A percentile compares a stretch with the other conserved stretches of the same genome.
Evolutionary conservation across 2,797 vertebrate genomes (phyloP).

Genomic region (Triplophysa yarkandensis): DNA sequence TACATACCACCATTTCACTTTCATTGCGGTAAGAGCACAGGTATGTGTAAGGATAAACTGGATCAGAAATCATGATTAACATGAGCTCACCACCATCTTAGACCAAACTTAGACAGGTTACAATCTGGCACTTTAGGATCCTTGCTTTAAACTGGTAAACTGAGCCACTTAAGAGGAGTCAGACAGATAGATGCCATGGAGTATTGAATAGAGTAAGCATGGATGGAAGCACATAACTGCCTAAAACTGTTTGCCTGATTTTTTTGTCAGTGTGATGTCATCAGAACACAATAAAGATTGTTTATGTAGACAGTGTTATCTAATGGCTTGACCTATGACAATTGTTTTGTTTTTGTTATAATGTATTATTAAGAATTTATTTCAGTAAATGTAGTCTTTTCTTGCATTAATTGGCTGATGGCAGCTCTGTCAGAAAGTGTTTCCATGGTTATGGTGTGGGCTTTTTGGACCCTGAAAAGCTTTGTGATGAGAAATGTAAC

Average conservation of each 20-base stretch:
- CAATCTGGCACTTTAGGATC: no score
- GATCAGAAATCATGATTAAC: neutral
- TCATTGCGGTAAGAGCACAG: neutral
- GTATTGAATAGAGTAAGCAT: no score
- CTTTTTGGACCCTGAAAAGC: conserved; percentile 60
- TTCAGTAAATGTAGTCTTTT: conserved; percentile 53
- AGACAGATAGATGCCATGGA: no score
- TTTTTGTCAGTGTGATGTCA: no score
- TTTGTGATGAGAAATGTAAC: conserved; percentile 62
- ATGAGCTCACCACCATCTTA: neutral
- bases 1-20: conserved; percentile 9
- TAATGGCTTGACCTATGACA: conserved; percentile 46
- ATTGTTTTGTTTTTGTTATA: conserved; percentile 47
- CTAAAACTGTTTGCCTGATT: neutral
- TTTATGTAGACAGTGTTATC: conserved; percentile 31
- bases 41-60: neutral
- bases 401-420: conserved; percentile 62
- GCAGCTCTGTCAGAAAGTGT: conserved; percentile 59
- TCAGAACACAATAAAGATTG: no score
- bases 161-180: no score
- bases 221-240: conserved; percentile 11
- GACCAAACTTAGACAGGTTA: no score
- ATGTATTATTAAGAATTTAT: conserved; percentile 58
- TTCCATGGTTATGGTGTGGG: conserved; percentile 61
- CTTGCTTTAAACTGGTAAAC: no score